Evolutionary conservation across 2,113 vertebrate species (phyloP).

Genomic region (Pseudopodoces humilis): DNA sequence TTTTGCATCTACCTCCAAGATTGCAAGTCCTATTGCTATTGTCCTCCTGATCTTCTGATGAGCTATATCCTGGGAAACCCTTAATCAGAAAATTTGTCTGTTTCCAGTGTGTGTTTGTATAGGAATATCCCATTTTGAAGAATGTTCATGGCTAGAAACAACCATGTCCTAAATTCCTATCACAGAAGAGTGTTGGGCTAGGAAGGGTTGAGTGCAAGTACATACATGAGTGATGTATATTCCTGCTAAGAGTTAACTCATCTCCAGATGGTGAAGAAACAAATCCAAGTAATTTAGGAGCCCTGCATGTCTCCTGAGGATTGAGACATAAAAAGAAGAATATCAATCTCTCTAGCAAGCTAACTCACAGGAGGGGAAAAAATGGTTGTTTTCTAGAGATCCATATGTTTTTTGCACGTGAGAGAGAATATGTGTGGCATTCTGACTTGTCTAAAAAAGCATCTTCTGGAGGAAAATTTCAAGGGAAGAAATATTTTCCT

Average conservation of each 20-base stretch:
- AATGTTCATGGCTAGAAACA: background rate
- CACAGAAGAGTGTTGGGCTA: background rate
- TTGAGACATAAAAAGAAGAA: background rate
- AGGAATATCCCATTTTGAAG: background rate
- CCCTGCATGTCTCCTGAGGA: background rate
- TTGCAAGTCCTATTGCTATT: background rate
- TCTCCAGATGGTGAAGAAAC: background rate
- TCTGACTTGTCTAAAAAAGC: background rate
- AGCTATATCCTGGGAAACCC: background rate
- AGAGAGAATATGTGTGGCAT: background rate
- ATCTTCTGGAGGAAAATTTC: background rate
- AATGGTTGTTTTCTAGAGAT: background rate
- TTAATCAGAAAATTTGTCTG: background rate
- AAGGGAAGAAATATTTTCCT: background rate
- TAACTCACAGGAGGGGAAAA: background rate
- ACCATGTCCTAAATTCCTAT: background rate
- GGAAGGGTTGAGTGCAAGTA: background rate
- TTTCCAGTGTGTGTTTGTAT: background rate
- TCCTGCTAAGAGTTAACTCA: background rate
- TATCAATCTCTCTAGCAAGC: background rate
- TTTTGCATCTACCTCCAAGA: background rate
- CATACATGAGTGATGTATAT: background rate
- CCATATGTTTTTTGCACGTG: background rate
- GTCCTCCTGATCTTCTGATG: background rate
- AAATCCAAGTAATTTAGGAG: background rate